Percentiles rank a stretch among this genome's conserved stretches.
Evolutionary conservation across 2,888 invertebrate genomes (phyloP).

Genomic region (Anthophora plumipes): DNA sequence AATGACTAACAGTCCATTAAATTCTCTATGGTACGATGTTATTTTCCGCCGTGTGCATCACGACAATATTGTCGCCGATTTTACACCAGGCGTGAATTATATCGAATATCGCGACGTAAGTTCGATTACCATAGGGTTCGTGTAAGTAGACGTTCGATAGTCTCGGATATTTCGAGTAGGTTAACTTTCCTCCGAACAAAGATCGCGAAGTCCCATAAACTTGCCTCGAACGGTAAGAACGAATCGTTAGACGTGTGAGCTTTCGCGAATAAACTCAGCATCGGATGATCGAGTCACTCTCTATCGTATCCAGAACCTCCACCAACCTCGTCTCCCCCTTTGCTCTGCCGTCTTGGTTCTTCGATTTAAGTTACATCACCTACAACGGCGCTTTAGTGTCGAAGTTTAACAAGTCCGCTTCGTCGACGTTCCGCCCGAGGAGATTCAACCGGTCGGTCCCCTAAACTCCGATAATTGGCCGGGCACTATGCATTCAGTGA

Average conservation of each 20-base stretch:
- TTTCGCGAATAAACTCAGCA: constrained; percentile 2
- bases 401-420: constrained; percentile 62
- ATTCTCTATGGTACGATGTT: constrained; percentile 13
- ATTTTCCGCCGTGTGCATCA: constrained; percentile 34
- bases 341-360: constrained; percentile 8
- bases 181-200: neutral
- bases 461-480: constrained; percentile 65
- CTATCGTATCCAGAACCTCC: constrained; percentile 25
- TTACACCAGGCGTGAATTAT: neutral
- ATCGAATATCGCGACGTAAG: neutral
- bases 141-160: neutral
- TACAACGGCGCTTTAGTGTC: constrained; percentile 43
- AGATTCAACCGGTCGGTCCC: constrained; percentile 43
- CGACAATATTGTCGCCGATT: neutral
- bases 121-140: no score
- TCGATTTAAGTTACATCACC: constrained; percentile 53
- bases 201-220: neutral
- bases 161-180: neutral
- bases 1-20: constrained; percentile 49
- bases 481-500: constrained; percentile 51
- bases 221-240: neutral
- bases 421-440: constrained; percentile 48
- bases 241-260: neutral
- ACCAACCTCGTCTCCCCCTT: no score
- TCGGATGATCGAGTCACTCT: constrained; percentile 31